A percentile compares a stretch with the other conserved stretches of the same genome.
Evolutionary conservation across 2,113 vertebrate species (phyloP).

Genomic region (Percina caprodes): DNA sequence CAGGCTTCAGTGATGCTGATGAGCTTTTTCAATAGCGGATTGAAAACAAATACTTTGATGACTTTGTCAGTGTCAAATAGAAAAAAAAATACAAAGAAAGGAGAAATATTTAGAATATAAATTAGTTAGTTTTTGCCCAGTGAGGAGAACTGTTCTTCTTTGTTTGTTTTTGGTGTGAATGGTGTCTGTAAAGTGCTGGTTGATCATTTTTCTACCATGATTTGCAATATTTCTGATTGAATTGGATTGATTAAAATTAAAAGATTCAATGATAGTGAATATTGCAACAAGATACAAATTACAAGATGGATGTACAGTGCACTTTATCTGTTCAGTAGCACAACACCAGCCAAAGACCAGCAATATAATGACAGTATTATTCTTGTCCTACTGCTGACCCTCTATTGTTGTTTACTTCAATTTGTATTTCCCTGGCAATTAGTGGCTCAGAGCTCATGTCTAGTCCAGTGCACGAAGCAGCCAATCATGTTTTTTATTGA

Average conservation of each 20-base stretch:
- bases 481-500: neutral
- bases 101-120: neutral
- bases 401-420: conserved; percentile 2
- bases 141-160: neutral
- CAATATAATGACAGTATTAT: neutral
- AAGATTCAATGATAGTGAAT: neutral
- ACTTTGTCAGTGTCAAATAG: neutral
- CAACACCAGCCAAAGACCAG: neutral
- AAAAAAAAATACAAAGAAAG: neutral
- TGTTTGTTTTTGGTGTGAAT: neutral
- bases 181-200: neutral
- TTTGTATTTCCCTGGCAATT: neutral
- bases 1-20: conserved; percentile 41
- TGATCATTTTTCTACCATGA: neutral
- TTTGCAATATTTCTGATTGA: neutral
- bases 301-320: neutral
- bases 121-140: neutral
- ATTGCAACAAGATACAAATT: neutral
- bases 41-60: conserved; percentile 4
- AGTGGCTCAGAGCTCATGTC: neutral
- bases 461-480: neutral
- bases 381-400: neutral
- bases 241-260: neutral
- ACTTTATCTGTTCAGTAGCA: neutral
- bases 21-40: conserved; percentile 25